phyloP scores from a whole-genome alignment of 2,888 invertebrate species.

The Drosophila affinis region DNA sequence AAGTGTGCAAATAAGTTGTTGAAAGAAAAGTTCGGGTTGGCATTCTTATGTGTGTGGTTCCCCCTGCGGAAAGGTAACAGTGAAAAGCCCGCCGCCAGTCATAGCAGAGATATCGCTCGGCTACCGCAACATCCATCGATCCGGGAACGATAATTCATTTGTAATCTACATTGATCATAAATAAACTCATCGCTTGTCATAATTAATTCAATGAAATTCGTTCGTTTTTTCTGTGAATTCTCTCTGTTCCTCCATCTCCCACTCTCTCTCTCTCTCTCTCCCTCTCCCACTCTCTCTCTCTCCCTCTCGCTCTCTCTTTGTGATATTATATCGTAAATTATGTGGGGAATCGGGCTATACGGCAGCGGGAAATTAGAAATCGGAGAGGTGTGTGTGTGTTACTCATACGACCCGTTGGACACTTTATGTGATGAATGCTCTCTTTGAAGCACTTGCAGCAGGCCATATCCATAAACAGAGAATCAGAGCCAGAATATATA shows the following conservation, averaged over 20 bases:
- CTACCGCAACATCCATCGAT: slow-evolving; percentile 50
- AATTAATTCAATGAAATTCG: slow-evolving; percentile 72
- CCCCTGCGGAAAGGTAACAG: too few species aligned
- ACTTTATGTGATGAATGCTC: slow-evolving; percentile 5
- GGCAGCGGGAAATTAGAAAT: neutral
- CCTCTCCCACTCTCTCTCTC: neutral
- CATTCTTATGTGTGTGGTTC: too few species aligned
- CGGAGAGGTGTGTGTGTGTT: neutral
- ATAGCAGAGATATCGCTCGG: slow-evolving; percentile 9
- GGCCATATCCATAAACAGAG: neutral
- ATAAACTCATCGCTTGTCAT: slow-evolving; percentile 75
- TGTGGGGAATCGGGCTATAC: neutral
- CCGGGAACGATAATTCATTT: slow-evolving; percentile 46
- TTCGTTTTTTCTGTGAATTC: neutral
- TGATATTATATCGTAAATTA: slow-evolving; percentile 33
- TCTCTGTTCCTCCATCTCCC: neutral
- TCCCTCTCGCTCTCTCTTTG: neutral
- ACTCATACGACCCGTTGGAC: slow-evolving; percentile 11
- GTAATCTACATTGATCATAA: slow-evolving; percentile 66
- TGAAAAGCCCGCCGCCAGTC: too few species aligned
- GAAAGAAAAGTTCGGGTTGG: neutral
- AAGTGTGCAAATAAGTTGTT: neutral
- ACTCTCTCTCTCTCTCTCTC: neutral
- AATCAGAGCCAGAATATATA: too few species aligned
- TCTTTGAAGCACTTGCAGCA: too few species aligned